A percentile compares a stretch with the other conserved stretches of the same genome.
Evolutionary conservation across 2,113 vertebrate genomes (phyloP).

Genomic region (Himantopus leucocephalus): DNA sequence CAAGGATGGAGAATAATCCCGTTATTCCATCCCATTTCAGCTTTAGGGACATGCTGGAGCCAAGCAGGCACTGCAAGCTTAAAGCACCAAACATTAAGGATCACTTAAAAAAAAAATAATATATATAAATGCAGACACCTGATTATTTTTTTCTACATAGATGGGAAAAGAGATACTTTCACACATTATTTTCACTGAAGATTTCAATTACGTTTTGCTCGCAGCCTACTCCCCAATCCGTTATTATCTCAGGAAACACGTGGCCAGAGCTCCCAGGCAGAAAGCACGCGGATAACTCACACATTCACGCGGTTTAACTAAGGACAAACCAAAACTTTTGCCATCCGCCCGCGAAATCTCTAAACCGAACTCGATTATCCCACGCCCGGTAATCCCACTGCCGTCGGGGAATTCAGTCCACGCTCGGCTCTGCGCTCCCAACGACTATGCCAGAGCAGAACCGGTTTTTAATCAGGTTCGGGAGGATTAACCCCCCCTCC

Average conservation of each 20-base stretch:
- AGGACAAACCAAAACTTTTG: not conserved
- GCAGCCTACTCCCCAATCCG: not conserved
- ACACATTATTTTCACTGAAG: not conserved
- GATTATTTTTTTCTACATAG: no score
- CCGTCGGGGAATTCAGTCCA: not conserved
- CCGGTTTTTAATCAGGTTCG: not conserved
- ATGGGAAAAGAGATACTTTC: not conserved
- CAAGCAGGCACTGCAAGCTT: not conserved
- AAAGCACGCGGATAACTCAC: fast-evolving
- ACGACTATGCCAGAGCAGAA: fast-evolving
- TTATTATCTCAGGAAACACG: not conserved
- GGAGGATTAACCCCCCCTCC: no score
- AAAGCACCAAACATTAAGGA: not conserved
- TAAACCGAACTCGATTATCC: not conserved
- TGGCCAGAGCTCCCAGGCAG: not conserved
- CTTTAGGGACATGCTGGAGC: not conserved
- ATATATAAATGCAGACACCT: not conserved
- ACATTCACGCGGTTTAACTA: fast-evolving
- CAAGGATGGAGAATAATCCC: not conserved
- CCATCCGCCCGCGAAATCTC: not conserved
- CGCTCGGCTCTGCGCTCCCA: not conserved
- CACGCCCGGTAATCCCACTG: fast-evolving
- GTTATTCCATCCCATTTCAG: not conserved
- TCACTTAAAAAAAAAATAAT: not conserved
- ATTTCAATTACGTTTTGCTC: not conserved